phyloP scores from a whole-genome alignment of 2,797 vertebrate species.

The Pelobates cultripes region DNA sequence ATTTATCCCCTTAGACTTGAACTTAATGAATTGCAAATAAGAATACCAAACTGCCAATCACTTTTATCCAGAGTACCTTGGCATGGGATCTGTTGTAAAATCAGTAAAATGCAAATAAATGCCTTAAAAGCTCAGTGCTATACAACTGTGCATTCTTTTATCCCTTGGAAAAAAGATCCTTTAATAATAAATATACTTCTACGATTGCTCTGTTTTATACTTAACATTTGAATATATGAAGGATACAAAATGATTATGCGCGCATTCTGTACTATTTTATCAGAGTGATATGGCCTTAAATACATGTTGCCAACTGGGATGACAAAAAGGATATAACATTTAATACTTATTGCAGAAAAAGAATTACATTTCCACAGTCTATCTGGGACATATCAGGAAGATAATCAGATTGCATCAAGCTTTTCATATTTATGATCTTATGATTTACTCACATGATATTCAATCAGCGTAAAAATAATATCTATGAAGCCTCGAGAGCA shows the following conservation, averaged over 20 bases:
- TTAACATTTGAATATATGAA: too few species aligned
- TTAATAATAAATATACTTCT: too few species aligned
- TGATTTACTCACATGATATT: neutral
- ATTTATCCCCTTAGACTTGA: too few species aligned
- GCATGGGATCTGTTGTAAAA: too few species aligned
- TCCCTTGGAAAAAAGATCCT: too few species aligned
- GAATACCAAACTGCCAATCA: too few species aligned
- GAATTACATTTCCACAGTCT: neutral
- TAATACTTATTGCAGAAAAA: neutral
- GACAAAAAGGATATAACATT: neutral
- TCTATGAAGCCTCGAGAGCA: neutral
- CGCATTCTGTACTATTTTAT: neutral
- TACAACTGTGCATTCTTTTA: too few species aligned
- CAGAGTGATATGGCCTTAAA: neutral
- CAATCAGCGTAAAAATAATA: neutral
- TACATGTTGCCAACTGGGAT: neutral
- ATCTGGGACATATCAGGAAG: neutral
- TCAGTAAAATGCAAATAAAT: too few species aligned
- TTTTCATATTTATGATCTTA: neutral
- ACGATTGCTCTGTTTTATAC: too few species aligned
- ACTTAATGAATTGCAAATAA: too few species aligned
- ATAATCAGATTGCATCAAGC: neutral
- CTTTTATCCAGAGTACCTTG: too few species aligned
- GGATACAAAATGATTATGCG: neutral
- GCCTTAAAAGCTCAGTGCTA: too few species aligned